These are phyloP conservation scores for Pangasius djambal DNA, from an alignment of 2,797 vertebrate species.

Conservation along the genomic window DNA sequence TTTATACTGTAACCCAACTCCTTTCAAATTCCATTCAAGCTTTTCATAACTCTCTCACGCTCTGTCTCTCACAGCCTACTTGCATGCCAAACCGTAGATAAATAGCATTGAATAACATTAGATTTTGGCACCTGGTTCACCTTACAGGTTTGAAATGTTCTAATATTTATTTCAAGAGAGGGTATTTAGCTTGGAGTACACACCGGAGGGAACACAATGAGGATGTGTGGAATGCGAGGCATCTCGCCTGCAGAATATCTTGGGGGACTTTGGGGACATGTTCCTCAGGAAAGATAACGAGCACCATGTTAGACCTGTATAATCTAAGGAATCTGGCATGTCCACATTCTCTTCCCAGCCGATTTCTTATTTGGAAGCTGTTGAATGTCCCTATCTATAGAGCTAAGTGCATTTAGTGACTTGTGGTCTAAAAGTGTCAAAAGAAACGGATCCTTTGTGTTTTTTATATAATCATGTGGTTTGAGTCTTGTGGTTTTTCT, in stretches of 20 bases:
- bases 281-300: not conserved
- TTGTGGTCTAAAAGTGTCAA: not conserved
- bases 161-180: not conserved
- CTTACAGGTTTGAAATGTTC: not conserved
- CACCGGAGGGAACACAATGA: not conserved
- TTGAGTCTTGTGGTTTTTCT: conserved; percentile 4
- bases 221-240: conserved; percentile 29
- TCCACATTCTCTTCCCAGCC: conserved; percentile 36
- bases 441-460: not conserved
- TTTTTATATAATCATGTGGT: not conserved
- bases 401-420: not conserved
- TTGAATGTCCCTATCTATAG: not conserved
- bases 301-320: not conserved
- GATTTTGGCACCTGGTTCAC: not conserved
- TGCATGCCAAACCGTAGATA: not conserved
- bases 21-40: conserved; percentile 35
- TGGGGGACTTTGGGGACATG: not conserved
- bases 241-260: conserved; percentile 1
- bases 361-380: conserved; percentile 25
- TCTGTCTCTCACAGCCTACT: not conserved
- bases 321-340: conserved; percentile 35
- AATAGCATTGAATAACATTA: not conserved
- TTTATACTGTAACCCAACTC: not conserved
- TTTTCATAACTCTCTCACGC: conserved; percentile 15
- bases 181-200: not conserved